These are phyloP conservation scores for Erythrocercus mccallii DNA, from an alignment of 2,113 vertebrate species.

Conservation along the genomic window DNA sequence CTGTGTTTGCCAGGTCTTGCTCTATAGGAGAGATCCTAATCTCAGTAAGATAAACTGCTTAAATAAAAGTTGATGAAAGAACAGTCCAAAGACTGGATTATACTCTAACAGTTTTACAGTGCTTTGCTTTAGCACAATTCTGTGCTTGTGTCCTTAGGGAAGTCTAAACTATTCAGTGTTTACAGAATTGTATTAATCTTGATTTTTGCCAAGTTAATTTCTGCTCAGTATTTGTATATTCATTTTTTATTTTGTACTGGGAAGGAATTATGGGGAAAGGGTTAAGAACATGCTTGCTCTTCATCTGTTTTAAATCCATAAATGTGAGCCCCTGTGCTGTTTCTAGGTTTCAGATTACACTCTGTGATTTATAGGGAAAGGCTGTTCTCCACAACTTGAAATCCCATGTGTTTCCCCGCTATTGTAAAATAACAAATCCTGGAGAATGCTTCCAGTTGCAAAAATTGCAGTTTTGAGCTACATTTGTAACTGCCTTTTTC, in stretches of 20 bases:
- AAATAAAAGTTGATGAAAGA: conserved; percentile 72
- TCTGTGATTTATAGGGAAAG: conserved; percentile 64
- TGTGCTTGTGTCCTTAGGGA: conserved; percentile 20
- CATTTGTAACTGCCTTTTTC: neutral
- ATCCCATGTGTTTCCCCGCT: conserved; percentile 53
- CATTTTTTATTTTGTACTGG: neutral
- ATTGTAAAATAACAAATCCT: conserved; percentile 57
- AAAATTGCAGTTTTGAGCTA: neutral
- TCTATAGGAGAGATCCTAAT: conserved; percentile 68
- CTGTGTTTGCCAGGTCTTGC: conserved; percentile 63
- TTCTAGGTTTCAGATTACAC: conserved; percentile 62
- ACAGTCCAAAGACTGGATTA: conserved; percentile 41
- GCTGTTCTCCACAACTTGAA: conserved; percentile 51
- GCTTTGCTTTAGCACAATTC: conserved; percentile 44
- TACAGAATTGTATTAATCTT: neutral
- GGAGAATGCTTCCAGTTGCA: conserved; percentile 41
- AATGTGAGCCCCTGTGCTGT: conserved; percentile 55
- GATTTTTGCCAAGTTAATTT: conserved; percentile 16
- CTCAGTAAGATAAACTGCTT: conserved; percentile 71
- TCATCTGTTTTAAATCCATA: conserved; percentile 65
- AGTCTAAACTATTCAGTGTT: neutral
- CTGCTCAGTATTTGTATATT: neutral
- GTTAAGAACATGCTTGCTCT: conserved; percentile 54
- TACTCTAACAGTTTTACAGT: conserved; percentile 41
- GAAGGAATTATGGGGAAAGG: conserved; percentile 46